phyloP scores from a whole-genome alignment of 2,888 invertebrate genomes.

The Cephus pulcher region DNA sequence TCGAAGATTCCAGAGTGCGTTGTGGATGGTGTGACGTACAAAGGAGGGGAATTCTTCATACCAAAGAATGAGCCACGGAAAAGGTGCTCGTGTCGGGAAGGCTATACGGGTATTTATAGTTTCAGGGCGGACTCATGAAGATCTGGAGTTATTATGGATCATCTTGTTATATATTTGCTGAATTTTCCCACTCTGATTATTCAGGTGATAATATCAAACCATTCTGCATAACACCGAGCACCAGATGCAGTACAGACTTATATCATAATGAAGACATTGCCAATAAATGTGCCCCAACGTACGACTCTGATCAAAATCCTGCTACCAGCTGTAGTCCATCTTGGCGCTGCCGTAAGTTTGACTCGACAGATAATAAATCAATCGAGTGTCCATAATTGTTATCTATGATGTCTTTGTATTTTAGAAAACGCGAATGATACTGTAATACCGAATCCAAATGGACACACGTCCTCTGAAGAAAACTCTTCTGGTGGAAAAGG shows the following conservation, averaged over 20 bases:
- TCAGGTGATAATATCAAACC: conserved; percentile 46
- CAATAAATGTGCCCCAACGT: conserved; percentile 48
- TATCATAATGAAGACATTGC: conserved; percentile 18
- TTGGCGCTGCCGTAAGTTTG: conserved; percentile 52
- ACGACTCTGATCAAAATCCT: conserved; percentile 29
- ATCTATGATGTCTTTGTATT: background rate
- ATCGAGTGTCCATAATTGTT: too few species aligned
- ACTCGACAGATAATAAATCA: background rate
- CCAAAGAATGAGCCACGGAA: conserved; percentile 32
- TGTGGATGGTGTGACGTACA: conserved; percentile 46
- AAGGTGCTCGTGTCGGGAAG: conserved; percentile 40
- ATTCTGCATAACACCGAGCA: conserved; percentile 40
- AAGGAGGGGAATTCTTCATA: conserved; percentile 45
- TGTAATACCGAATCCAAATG: background rate
- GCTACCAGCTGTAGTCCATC: conserved; percentile 34
- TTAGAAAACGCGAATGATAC: conserved; percentile 32
- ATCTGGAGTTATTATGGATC: too few species aligned
- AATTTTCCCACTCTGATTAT: background rate
- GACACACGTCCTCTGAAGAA: background rate
- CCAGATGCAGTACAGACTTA: conserved; percentile 37
- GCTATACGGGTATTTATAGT: conserved; percentile 33
- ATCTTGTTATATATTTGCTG: background rate
- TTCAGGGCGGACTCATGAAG: too few species aligned
- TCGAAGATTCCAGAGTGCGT: conserved; percentile 40
- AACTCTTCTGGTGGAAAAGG: too few species aligned